These are phyloP conservation scores for Steinernema khuongi DNA, from an alignment of 1,140 invertebrate genomes.

Conservation along the genomic window DNA sequence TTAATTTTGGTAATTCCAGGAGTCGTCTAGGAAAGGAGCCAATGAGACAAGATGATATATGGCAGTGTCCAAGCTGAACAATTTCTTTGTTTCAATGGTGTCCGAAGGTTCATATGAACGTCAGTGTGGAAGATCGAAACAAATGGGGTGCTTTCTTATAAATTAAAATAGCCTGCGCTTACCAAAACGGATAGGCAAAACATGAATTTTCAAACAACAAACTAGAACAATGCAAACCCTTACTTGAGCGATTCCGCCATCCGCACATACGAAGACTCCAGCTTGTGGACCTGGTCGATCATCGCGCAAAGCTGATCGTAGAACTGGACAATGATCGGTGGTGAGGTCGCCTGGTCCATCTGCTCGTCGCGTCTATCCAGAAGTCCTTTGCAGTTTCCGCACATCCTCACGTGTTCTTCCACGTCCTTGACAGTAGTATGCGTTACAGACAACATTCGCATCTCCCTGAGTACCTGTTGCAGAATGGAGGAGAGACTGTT, in stretches of 20 bases:
- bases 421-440: conserved; percentile 59
- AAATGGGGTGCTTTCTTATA: no score
- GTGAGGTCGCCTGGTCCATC: conserved; percentile 73
- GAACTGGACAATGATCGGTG: conserved; percentile 73
- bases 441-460: conserved; percentile 14
- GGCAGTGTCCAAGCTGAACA: no score
- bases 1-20: no score
- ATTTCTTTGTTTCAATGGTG: no score
- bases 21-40: no score
- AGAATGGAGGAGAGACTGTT: conserved; percentile 34
- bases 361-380: conserved; percentile 74
- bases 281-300: conserved; percentile 71
- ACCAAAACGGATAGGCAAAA: no score
- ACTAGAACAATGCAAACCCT: no score
- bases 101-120: no score
- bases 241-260: conserved; percentile 71
- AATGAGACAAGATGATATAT: no score
- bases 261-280: conserved; percentile 76
- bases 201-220: no score
- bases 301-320: conserved; percentile 74
- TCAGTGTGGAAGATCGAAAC: no score
- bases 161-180: no score
- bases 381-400: conserved; percentile 73
- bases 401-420: conserved; percentile 72
- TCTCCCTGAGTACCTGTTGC: conserved; percentile 17